phyloP scores from a whole-genome alignment of 1,140 invertebrate species.

The Sarcophaga bullata region DNA sequence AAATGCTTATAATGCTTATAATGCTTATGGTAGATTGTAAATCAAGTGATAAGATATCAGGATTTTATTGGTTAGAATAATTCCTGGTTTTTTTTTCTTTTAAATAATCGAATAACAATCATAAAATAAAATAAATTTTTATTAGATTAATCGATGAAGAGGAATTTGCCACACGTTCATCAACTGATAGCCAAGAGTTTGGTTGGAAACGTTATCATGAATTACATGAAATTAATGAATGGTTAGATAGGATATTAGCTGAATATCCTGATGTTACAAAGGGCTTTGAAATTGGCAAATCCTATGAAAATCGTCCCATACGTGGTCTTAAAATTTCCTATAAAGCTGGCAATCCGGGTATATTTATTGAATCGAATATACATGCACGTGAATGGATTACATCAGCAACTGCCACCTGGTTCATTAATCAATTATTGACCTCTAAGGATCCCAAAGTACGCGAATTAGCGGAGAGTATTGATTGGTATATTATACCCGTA shows the following conservation, averaged over 20 bases:
- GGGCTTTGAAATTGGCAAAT: slow-evolving; percentile 60
- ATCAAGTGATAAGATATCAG: too few relatives aligned
- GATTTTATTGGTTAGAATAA: too few relatives aligned
- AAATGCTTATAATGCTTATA: too few relatives aligned
- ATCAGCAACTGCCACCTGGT: slow-evolving; percentile 69
- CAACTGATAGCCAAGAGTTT: slow-evolving; percentile 50
- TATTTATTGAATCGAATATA: slow-evolving; percentile 70
- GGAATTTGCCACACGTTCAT: slow-evolving; percentile 42
- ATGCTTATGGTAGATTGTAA: too few relatives aligned
- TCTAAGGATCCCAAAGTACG: slow-evolving; percentile 56
- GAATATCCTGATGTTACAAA: slow-evolving; percentile 57
- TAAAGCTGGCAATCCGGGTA: slow-evolving; percentile 67
- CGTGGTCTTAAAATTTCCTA: slow-evolving; percentile 71
- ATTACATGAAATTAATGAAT: slow-evolving; percentile 67
- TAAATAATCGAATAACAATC: background rate
- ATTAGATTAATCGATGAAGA: slow-evolving; percentile 59
- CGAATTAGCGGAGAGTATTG: slow-evolving; percentile 66
- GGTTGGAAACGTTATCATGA: slow-evolving; percentile 67
- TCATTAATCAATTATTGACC: slow-evolving; percentile 68
- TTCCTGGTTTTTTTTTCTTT: too few relatives aligned
- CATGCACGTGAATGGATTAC: slow-evolving; percentile 71
- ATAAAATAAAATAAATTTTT: slow-evolving; percentile 28
- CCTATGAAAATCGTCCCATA: slow-evolving; percentile 73
- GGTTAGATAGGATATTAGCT: slow-evolving; percentile 64
- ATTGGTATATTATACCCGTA: slow-evolving; percentile 77